phyloP scores from a whole-genome alignment of 2,888 invertebrate genomes.

The Aspidapion aeneum region DNA sequence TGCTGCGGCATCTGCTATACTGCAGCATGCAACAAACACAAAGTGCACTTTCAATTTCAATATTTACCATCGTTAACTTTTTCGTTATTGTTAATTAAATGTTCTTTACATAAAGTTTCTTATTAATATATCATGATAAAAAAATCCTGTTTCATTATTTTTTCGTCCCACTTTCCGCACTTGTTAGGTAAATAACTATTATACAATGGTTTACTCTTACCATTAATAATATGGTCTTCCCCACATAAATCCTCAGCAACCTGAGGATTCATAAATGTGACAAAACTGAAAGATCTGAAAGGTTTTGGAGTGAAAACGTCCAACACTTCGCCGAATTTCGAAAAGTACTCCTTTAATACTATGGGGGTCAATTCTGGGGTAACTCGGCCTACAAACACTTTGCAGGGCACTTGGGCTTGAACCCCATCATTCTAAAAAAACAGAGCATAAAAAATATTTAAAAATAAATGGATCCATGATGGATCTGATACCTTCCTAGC shows the following conservation, averaged over 20 bases:
- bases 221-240: constrained; percentile 2
- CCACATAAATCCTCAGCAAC: not conserved
- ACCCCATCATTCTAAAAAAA: not conserved
- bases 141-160: too few relatives aligned
- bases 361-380: not conserved
- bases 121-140: too few relatives aligned
- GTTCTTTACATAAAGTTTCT: too few relatives aligned
- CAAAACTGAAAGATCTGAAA: constrained; percentile 1
- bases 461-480: too few relatives aligned
- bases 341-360: not conserved
- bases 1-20: too few relatives aligned
- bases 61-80: too few relatives aligned
- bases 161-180: too few relatives aligned
- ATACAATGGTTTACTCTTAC: not conserved
- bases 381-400: not conserved
- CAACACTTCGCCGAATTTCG: not conserved
- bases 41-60: too few relatives aligned
- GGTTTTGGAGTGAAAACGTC: constrained; percentile 3
- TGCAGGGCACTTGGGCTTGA: not conserved
- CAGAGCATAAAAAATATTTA: not conserved
- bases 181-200: too few relatives aligned
- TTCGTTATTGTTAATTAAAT: too few relatives aligned
- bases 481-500: too few relatives aligned
- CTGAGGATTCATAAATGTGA: not conserved
- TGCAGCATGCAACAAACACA: too few relatives aligned